Percentiles rank a stretch among this genome's conserved stretches.
Conservation (phyloP, 1,140 invertebrate genomes). For the Procambarus virginalis region DNA sequence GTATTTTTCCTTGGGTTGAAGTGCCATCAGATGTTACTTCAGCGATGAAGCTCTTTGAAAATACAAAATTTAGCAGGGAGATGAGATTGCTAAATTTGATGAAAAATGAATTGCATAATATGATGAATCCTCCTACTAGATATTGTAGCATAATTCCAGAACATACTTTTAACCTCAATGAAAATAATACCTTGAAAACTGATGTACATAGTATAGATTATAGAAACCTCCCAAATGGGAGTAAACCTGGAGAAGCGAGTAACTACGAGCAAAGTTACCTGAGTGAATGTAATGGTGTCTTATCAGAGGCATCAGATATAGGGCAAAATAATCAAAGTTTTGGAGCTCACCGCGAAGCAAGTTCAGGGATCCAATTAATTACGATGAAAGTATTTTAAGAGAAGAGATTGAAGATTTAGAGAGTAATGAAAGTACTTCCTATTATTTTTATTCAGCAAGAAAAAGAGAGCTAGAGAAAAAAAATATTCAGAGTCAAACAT, state of each 20-base stretch:
- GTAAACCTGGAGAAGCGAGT: neutral
- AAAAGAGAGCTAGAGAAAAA: no score
- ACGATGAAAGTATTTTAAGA: neutral
- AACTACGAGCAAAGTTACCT: neutral
- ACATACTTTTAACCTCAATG: neutral
- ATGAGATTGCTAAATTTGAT: neutral
- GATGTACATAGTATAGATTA: neutral
- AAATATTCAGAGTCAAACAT: no score
- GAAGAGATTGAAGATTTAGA: neutral
- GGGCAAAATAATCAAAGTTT: neutral
- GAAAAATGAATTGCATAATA: conserved; percentile 10
- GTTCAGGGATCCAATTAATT: neutral
- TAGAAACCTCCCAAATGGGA: neutral
- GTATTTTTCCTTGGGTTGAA: conserved; percentile 13
- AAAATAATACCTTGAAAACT: neutral
- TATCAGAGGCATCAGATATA: neutral
- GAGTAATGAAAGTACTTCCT: no score
- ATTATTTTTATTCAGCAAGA: no score
- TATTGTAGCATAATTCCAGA: neutral
- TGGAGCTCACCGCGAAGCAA: neutral
- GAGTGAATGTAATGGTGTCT: neutral
- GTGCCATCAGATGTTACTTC: neutral
- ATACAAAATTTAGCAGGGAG: conserved; percentile 20
- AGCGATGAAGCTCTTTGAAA: conserved; percentile 1
- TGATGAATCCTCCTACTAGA: conserved; percentile 10